Evolutionary conservation across 1,140 invertebrate genomes (phyloP).

Genomic region (Rhizoglyphus robini): DNA sequence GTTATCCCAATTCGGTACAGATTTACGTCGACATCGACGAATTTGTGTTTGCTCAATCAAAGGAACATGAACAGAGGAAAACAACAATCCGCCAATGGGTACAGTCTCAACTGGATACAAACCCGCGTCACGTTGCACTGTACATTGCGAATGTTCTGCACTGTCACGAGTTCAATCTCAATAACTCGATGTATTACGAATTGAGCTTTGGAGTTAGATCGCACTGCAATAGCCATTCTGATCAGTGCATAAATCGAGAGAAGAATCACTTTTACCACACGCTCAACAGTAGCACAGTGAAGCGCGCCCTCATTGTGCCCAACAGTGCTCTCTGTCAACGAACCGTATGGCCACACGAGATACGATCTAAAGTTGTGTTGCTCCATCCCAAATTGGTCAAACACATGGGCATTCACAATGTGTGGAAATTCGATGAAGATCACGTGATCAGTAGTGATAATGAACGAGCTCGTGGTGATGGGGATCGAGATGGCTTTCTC

Average conservation of each 20-base stretch:
- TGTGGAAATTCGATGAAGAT: background rate
- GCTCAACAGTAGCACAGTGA: background rate
- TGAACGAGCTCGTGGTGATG: background rate
- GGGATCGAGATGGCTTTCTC: background rate
- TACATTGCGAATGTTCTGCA: constrained; percentile 1
- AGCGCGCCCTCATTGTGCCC: background rate
- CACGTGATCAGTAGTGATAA: background rate
- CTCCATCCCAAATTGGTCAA: background rate
- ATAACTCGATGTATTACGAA: constrained; percentile 6
- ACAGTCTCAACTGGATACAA: background rate
- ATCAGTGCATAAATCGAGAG: background rate
- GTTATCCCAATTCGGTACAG: constrained; percentile 63
- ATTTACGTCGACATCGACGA: constrained; percentile 77
- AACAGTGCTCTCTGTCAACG: background rate
- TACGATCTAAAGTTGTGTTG: constrained; percentile 17
- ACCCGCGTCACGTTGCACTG: background rate
- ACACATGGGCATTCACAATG: constrained; percentile 11
- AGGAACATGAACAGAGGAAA: background rate
- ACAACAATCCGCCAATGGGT: background rate
- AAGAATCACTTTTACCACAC: background rate
- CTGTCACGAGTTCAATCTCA: constrained; percentile 16
- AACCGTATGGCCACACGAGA: constrained; percentile 10
- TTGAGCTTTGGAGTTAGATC: too few species aligned
- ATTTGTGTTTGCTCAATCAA: constrained; percentile 50
- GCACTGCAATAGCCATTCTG: background rate